Conservation (phyloP, 2,113 vertebrate species). For the Balaeniceps rex region DNA sequence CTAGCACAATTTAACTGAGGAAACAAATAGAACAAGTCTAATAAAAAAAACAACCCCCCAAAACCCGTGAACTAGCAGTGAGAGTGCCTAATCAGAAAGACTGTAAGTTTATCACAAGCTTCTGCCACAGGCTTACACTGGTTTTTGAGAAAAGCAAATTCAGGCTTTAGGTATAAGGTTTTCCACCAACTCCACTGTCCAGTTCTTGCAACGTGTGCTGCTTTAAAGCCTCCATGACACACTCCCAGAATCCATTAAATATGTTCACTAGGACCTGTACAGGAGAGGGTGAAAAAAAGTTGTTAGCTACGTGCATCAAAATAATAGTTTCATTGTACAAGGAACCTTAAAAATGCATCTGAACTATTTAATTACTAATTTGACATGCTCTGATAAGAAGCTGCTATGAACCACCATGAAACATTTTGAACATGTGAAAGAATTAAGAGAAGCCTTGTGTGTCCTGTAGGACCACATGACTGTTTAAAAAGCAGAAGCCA, state of each 20-base stretch:
- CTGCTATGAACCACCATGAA: not conserved
- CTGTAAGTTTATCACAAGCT: not conserved
- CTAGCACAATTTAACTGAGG: not conserved
- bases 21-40: not conserved
- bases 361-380: not conserved
- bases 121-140: not conserved
- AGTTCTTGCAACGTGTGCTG: not conserved
- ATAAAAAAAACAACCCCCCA: not conserved
- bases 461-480: not conserved
- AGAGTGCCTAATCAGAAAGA: not conserved
- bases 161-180: not conserved
- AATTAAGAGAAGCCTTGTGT: not conserved
- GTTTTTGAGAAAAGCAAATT: not conserved
- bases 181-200: not conserved
- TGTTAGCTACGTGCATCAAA: not conserved
- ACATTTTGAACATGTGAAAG: not conserved
- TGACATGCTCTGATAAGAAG: not conserved
- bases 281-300: not conserved
- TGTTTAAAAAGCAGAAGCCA: not conserved
- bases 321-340: not conserved
- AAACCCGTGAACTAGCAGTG: not conserved
- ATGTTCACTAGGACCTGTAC: conserved; percentile 5
- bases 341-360: not conserved
- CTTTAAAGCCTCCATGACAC: not conserved
- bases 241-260: not conserved